Evolutionary conservation across 2,113 vertebrate species (phyloP), one percentile per base, ranked within the genome.

Genomic region (Petromus typicus): DNA sequence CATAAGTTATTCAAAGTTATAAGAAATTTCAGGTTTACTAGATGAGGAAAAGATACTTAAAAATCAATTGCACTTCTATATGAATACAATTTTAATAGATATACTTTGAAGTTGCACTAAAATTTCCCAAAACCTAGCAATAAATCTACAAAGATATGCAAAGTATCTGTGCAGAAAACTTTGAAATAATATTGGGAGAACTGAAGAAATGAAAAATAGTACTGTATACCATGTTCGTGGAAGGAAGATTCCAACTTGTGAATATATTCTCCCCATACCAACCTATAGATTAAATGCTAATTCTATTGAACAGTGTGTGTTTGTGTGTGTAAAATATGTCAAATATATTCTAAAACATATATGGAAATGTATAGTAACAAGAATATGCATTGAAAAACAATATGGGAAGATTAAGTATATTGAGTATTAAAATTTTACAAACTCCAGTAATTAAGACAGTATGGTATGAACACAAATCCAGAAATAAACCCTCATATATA

Each of bases 341-440:
- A 91, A 76, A 34, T 20, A 83, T 51, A 51, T 40, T 88, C 67
- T 57, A 87, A 88, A 79, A 92, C 76, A 12, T 66, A 88, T 76
- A 66, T 59, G 78, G 43, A 90, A 84, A 66, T 80, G 10, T 27
- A 90, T 34, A 93, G 10, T 27, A 14, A 56, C 18, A 57, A 80
- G 34, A 79, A 90, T 89, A 86, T 86, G 32, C 48, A 86, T 73
- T 48, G 54, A 86, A 89, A 25, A 92, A 84, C 43, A 63, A 89
- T 43, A 56, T 63, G 14, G 8, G 20, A 48, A 30, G 5, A 61
- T 84, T 79, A 84, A 12, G 1, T 79, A 63, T 90, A n/a, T 17
- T 67, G 59, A 23, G 61, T 82, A 82, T 69, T 27, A 89, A 88
- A 2, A 69, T 14, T 32, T 63, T 76, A 61, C 66, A 54, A 93